Conservation (phyloP, 2,797 vertebrate genomes). For the Callimico goeldii region DNA sequence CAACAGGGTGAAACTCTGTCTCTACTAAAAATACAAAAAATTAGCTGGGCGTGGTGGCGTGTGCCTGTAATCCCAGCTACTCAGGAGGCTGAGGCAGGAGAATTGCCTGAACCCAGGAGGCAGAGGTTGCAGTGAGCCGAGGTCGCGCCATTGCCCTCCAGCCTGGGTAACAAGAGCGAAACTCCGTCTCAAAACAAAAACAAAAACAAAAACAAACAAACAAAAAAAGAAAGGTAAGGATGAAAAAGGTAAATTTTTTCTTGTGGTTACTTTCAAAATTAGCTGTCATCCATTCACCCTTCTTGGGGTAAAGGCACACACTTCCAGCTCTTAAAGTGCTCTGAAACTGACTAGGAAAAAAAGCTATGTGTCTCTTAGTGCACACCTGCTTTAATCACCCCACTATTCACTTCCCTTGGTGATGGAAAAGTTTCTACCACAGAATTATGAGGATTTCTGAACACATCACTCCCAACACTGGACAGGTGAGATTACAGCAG, state of each 20-base stretch:
- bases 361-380: not conserved
- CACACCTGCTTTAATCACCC: not conserved
- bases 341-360: not conserved
- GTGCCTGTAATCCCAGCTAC: no score
- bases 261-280: not conserved
- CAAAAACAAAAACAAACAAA: no score
- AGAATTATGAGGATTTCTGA: not conserved
- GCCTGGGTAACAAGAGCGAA: no score
- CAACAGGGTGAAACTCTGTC: no score
- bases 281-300: not conserved
- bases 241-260: not conserved
- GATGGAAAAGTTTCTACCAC: not conserved
- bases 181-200: no score
- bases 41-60: no score
- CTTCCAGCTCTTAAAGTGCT: not conserved
- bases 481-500: not conserved
- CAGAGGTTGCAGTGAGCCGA: no score
- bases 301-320: not conserved
- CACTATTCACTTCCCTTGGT: not conserved
- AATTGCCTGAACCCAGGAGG: no score
- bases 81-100: no score
- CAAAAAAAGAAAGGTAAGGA: not conserved
- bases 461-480: not conserved
- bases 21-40: no score
- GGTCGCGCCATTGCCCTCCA: no score